phyloP scores from a whole-genome alignment of 2,888 invertebrate genomes.

The Nymphalis c-album region DNA sequence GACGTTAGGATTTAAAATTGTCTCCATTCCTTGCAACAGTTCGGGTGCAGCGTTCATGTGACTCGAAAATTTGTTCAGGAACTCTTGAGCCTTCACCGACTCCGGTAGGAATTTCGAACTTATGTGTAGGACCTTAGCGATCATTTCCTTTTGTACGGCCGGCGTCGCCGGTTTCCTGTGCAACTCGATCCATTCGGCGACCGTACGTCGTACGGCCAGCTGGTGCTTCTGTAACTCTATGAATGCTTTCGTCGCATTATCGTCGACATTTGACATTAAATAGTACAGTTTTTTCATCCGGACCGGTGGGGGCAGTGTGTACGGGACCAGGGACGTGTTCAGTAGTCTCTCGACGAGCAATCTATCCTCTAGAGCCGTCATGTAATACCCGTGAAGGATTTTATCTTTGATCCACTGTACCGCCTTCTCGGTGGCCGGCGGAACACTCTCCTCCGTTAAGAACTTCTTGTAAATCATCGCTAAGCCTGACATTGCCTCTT shows the following conservation, averaged over 20 bases:
- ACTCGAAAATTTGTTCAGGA: slow-evolving; percentile 89
- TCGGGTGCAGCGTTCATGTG: slow-evolving; percentile 88
- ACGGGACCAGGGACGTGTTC: slow-evolving; percentile 97
- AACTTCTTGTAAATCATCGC: slow-evolving; percentile 96
- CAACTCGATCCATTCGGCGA: slow-evolving; percentile 93
- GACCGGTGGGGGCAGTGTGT: slow-evolving; percentile 90
- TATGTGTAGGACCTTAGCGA: slow-evolving; percentile 84
- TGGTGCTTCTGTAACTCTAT: slow-evolving; percentile 96
- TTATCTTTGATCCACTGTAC: slow-evolving; percentile 99
- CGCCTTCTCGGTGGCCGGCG: slow-evolving; percentile 91
- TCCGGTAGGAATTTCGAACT: slow-evolving; percentile 92
- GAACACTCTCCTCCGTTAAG: slow-evolving; percentile 90
- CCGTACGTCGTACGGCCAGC: slow-evolving; percentile 89
- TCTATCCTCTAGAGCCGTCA: slow-evolving; percentile 94
- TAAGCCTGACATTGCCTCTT: slow-evolving; percentile 95
- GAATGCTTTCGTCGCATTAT: slow-evolving; percentile 92
- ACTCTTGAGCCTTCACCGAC: slow-evolving; percentile 94
- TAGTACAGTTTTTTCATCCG: slow-evolving; percentile 97
- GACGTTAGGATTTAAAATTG: slow-evolving; percentile 93
- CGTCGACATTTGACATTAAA: slow-evolving; percentile 95
- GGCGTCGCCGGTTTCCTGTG: slow-evolving; percentile 86
- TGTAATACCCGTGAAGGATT: slow-evolving; percentile 93
- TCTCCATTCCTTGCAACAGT: slow-evolving; percentile 90
- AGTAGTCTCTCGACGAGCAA: slow-evolving; percentile 94
- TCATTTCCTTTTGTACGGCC: slow-evolving; percentile 87